These are phyloP conservation scores for Drosophila nigromelanica DNA, from an alignment of 1,140 invertebrate genomes.

Conservation along the genomic window DNA sequence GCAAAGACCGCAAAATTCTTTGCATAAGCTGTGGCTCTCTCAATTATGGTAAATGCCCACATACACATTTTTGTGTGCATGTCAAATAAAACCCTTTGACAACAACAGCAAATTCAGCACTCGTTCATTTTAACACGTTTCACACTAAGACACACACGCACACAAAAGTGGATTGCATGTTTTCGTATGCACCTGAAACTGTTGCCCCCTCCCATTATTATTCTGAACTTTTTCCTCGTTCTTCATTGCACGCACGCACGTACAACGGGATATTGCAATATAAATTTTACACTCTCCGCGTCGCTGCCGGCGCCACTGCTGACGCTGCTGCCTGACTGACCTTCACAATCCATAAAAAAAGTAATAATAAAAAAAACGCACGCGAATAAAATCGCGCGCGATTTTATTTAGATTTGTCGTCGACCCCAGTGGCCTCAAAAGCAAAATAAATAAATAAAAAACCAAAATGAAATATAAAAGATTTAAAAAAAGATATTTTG, in stretches of 20 bases:
- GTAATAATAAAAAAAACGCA: constrained; percentile 33
- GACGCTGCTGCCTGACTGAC: constrained; percentile 37
- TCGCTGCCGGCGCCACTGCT: constrained; percentile 13
- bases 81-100: constrained; percentile 34
- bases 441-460: constrained; percentile 6
- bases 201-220: neutral
- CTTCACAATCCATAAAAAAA: constrained; percentile 33
- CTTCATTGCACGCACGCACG: constrained; percentile 29
- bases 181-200: constrained; percentile 10
- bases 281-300: constrained; percentile 36
- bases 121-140: constrained; percentile 8
- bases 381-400: constrained; percentile 33
- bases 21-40: no score
- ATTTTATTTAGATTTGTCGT: constrained; percentile 42
- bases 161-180: constrained; percentile 3
- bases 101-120: constrained; percentile 12
- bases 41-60: no score
- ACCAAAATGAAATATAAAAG: neutral
- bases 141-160: neutral
- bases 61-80: neutral
- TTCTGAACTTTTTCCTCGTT: constrained; percentile 25
- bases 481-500: constrained; percentile 7
- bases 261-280: constrained; percentile 23
- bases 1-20: no score
- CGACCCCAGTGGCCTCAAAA: constrained; percentile 36